These are phyloP conservation scores for Hemithea aestivaria DNA, from an alignment of 2,888 invertebrate species.

Conservation along the genomic window DNA sequence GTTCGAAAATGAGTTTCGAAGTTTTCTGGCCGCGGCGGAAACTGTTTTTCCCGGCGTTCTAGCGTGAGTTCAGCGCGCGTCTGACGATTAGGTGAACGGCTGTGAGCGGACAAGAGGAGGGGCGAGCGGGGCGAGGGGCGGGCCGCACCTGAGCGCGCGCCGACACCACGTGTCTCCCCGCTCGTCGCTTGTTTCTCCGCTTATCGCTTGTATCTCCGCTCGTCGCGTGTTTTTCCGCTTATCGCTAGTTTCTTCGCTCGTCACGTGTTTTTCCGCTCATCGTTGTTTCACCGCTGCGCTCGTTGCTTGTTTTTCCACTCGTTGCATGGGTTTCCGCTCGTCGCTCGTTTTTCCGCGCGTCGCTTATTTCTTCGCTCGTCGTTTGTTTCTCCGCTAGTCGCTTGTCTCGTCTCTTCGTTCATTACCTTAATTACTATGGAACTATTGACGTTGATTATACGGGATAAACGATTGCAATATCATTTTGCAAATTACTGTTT, in stretches of 20 bases:
- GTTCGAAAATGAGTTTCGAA: conserved; percentile 48
- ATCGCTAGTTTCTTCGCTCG: conserved; percentile 54
- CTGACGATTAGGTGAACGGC: conserved; percentile 65
- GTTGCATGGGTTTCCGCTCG: no score
- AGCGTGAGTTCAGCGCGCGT: conserved; percentile 74
- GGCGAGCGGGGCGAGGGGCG: conserved; percentile 62
- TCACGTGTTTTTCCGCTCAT: conserved; percentile 27
- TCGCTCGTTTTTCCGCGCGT: no score
- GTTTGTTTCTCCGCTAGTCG: no score
- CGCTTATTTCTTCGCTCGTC: no score
- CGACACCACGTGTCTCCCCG: conserved; percentile 54
- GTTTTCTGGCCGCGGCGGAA: conserved; percentile 70
- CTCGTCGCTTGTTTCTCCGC: conserved; percentile 27
- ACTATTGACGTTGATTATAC: conserved; percentile 53
- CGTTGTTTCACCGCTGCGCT: conserved; percentile 35
- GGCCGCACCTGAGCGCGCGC: conserved; percentile 70
- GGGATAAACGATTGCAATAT: conserved; percentile 44
- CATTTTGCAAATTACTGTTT: conserved; percentile 5
- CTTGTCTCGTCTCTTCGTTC: conserved; percentile 10
- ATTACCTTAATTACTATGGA: conserved; percentile 59
- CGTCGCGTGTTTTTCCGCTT: conserved; percentile 20
- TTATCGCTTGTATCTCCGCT: conserved; percentile 55
- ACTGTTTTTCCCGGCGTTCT: conserved; percentile 76
- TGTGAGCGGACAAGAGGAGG: conserved; percentile 48
- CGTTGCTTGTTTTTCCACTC: conserved; percentile 18